phyloP scores from a whole-genome alignment of 2,888 invertebrate species.

The Hypena proboscidalis region DNA sequence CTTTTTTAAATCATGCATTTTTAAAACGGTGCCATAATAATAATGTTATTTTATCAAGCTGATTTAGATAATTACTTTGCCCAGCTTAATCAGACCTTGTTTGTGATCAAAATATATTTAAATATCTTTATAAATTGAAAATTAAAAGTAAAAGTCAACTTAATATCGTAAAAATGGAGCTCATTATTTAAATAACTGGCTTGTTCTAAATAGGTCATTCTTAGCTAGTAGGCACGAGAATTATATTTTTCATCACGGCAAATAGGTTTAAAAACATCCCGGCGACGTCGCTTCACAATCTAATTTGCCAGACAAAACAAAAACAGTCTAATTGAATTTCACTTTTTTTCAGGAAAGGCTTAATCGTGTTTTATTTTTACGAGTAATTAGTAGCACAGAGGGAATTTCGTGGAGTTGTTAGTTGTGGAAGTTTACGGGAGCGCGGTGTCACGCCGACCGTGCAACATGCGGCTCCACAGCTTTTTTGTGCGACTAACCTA shows the following conservation, averaged over 20 bases:
- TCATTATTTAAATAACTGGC: too few relatives aligned
- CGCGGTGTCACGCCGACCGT: constrained; percentile 8
- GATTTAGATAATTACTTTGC: too few relatives aligned
- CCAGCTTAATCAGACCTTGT: too few relatives aligned
- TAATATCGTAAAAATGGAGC: too few relatives aligned
- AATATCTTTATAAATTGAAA: too few relatives aligned
- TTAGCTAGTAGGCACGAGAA: too few relatives aligned
- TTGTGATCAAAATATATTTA: too few relatives aligned
- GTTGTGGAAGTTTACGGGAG: constrained; percentile 22
- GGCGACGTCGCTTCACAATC: constrained; percentile 37
- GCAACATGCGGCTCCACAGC: constrained; percentile 13
- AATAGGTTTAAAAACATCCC: constrained; percentile 19
- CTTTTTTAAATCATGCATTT: too few relatives aligned
- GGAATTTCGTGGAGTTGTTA: constrained; percentile 25
- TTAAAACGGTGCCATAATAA: too few relatives aligned
- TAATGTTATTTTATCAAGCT: too few relatives aligned
- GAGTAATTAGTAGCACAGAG: constrained; percentile 46
- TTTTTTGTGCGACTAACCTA: constrained; percentile 12
- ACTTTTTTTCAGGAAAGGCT: constrained; percentile 38
- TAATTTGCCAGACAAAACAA: constrained; percentile 39
- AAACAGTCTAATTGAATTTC: constrained; percentile 44
- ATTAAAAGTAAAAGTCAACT: too few relatives aligned
- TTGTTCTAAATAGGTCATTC: too few relatives aligned
- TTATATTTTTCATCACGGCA: background rate
- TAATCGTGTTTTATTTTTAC: constrained; percentile 46